These are phyloP conservation scores for Verasper variegatus DNA, from an alignment of 2,113 vertebrate genomes.

Conservation along the genomic window DNA sequence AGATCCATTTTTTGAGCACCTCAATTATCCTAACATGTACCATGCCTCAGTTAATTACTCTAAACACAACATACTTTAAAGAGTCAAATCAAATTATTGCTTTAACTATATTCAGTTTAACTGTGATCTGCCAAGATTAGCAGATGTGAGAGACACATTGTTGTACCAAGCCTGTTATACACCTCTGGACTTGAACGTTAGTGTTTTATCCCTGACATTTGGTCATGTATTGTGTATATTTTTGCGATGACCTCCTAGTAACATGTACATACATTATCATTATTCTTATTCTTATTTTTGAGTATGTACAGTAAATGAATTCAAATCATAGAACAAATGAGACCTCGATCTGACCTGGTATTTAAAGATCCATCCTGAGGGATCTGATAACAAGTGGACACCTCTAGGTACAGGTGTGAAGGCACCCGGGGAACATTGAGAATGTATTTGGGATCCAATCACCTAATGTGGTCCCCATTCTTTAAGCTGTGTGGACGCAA, in stretches of 20 bases:
- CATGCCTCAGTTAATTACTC: background rate
- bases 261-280: too few relatives aligned
- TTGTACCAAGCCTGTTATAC: background rate
- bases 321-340: background rate
- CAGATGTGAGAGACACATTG: background rate
- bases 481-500: too few relatives aligned
- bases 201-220: background rate
- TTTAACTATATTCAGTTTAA: background rate
- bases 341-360: too few relatives aligned
- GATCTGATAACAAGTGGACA: too few relatives aligned
- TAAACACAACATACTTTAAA: background rate
- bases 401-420: too few relatives aligned
- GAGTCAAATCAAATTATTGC: background rate
- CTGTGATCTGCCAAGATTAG: conserved; percentile 1
- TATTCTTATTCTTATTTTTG: background rate
- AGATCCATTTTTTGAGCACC: background rate
- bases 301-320: too few relatives aligned
- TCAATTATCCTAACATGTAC: background rate
- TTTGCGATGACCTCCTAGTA: background rate
- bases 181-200: background rate
- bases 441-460: too few relatives aligned
- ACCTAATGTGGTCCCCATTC: too few relatives aligned
- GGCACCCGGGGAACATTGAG: too few relatives aligned
- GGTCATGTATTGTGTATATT: background rate
- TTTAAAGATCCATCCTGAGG: too few relatives aligned